phyloP scores from a whole-genome alignment of 2,113 vertebrate genomes.

The Nothocercus julius region DNA sequence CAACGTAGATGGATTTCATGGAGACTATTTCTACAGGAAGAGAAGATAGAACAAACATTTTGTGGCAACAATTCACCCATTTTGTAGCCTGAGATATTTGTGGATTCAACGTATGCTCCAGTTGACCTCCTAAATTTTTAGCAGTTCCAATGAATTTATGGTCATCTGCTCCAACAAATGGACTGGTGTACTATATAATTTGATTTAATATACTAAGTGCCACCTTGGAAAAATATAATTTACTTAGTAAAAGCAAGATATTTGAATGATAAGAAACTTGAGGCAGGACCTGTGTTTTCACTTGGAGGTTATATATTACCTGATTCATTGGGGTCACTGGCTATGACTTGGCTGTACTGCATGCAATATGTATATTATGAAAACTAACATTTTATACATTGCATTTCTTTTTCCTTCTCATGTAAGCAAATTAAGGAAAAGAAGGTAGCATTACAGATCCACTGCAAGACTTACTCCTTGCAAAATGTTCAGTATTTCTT shows the following conservation, averaged over 20 bases:
- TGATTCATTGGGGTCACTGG: accelerated
- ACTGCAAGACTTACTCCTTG: not conserved
- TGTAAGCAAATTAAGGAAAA: not conserved
- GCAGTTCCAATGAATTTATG: not conserved
- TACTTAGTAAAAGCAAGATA: not conserved
- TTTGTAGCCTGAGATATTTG: not conserved
- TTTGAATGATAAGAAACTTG: not conserved
- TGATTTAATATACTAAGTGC: not conserved
- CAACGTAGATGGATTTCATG: not conserved
- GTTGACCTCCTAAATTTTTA: not conserved
- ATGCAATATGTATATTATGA: no score
- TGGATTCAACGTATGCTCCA: not conserved
- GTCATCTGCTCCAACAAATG: not conserved
- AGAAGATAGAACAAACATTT: not conserved
- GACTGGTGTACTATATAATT: not conserved
- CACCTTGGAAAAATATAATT: not conserved
- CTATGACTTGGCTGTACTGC: not conserved
- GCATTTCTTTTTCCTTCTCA: not conserved
- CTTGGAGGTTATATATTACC: not conserved
- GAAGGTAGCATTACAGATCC: not conserved
- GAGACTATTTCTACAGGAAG: not conserved
- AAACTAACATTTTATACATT: not conserved
- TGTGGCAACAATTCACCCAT: accelerated
- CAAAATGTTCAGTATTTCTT: not conserved
- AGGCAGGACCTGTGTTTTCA: not conserved